phyloP scores from a whole-genome alignment of 2,888 invertebrate species.

The Megastigmus dorsalis region DNA sequence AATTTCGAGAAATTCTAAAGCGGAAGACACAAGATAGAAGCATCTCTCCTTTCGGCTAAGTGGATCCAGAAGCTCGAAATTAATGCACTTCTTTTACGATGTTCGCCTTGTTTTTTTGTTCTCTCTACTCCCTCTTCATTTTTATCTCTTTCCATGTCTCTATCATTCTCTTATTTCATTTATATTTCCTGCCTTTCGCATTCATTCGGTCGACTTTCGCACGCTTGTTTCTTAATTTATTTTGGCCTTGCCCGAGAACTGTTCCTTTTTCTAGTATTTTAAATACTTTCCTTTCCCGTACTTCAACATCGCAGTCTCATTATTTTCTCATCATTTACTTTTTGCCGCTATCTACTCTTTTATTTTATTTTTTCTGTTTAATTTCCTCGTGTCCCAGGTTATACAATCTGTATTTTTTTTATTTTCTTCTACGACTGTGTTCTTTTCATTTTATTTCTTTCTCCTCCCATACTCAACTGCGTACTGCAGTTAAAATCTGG shows the following conservation, averaged over 20 bases:
- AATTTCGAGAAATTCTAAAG: no score
- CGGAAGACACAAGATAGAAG: not conserved
- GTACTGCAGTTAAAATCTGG: not conserved
- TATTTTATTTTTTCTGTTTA: not conserved
- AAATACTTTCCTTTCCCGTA: not conserved
- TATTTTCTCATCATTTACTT: conserved; percentile 9
- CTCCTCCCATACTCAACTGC: not conserved
- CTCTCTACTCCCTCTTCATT: not conserved
- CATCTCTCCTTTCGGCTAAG: not conserved
- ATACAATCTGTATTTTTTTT: no score
- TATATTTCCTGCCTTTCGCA: not conserved
- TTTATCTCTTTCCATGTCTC: not conserved
- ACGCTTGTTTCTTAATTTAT: not conserved
- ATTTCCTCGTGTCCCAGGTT: not conserved
- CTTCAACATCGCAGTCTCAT: not conserved
- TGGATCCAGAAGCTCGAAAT: conserved; percentile 12
- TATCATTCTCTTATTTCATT: conserved; percentile 4
- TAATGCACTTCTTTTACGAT: conserved; percentile 19
- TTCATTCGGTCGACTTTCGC: conserved; percentile 3
- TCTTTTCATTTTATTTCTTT: not conserved
- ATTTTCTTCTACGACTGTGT: no score
- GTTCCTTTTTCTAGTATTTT: not conserved
- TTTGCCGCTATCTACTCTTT: not conserved
- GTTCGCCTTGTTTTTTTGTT: no score
- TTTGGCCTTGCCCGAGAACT: not conserved